Conservation (phyloP, 1,140 invertebrate genomes). For the Pemphigus obesinymphae region DNA sequence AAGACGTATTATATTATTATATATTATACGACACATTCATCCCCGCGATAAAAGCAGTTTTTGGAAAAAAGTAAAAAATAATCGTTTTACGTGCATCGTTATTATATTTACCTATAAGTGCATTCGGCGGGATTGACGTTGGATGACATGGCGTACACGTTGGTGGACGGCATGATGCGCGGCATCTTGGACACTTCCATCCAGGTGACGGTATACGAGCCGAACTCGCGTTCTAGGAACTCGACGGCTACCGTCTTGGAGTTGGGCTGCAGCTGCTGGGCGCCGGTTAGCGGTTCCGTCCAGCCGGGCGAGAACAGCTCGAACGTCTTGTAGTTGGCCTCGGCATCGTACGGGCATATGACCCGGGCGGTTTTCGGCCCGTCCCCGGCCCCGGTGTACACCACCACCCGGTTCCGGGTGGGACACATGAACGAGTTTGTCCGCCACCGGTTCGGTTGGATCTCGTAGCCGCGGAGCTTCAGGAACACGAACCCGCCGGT, state of each 20-base stretch:
- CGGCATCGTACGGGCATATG: conserved; percentile 59
- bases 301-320: conserved; percentile 70
- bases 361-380: conserved; percentile 56
- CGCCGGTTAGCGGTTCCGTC: conserved; percentile 51
- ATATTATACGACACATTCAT: too few species aligned
- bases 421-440: conserved; percentile 55
- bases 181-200: conserved; percentile 72
- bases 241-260: conserved; percentile 63
- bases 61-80: too few species aligned
- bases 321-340: conserved; percentile 50
- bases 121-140: conserved; percentile 58
- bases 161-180: conserved; percentile 57
- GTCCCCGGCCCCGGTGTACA: conserved; percentile 58
- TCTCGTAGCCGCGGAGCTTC: conserved; percentile 62
- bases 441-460: conserved; percentile 46
- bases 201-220: conserved; percentile 69
- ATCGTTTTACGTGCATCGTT: background rate
- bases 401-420: conserved; percentile 66
- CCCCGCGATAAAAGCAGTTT: too few species aligned
- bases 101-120: conserved; percentile 64
- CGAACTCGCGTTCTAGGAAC: conserved; percentile 58
- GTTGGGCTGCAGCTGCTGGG: conserved; percentile 46
- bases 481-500: conserved; percentile 67
- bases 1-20: too few species aligned
- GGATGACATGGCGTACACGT: conserved; percentile 54